phyloP scores from a whole-genome alignment of 2,797 vertebrate genomes.

The Lateolabrax maculatus region DNA sequence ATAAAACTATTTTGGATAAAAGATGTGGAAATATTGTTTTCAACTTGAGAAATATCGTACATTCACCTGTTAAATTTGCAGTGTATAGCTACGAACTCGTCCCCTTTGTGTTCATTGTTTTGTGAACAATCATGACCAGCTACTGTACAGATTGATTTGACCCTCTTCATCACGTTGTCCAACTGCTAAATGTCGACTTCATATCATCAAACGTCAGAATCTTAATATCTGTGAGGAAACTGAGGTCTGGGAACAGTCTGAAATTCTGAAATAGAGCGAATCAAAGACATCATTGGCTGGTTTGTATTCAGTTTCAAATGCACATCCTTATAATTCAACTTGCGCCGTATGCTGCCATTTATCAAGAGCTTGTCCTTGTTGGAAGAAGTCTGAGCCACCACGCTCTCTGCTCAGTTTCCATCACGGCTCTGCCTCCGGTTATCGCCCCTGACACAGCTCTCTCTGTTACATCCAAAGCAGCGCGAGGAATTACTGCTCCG shows the following conservation, averaged over 20 bases:
- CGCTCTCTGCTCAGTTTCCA: not conserved
- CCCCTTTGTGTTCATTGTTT: not conserved
- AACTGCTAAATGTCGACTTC: not conserved
- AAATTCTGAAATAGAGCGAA: not conserved
- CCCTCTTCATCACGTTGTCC: not conserved
- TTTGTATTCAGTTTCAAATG: not conserved
- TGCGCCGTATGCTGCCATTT: not conserved
- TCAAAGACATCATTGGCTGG: not conserved
- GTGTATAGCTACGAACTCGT: too few relatives aligned
- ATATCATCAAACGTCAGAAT: not conserved
- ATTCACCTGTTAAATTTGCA: not conserved
- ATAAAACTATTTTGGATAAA: not conserved
- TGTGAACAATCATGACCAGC: not conserved
- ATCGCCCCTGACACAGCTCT: not conserved
- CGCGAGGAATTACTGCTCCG: not conserved
- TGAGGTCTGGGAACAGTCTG: too few relatives aligned
- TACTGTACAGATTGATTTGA: not conserved
- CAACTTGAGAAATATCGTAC: not conserved
- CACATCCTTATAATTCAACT: not conserved
- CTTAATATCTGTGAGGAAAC: not conserved
- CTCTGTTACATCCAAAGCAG: slow-evolving; percentile 1
- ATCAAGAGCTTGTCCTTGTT: slow-evolving; percentile 1
- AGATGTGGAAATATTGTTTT: not conserved
- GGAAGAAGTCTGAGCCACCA: not conserved
- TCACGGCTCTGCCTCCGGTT: slow-evolving; percentile 8